Evolutionary conservation across 2,888 invertebrate genomes (phyloP), one percentile per base, ranked within the genome.

Genomic region (Mylabris sibirica): DNA sequence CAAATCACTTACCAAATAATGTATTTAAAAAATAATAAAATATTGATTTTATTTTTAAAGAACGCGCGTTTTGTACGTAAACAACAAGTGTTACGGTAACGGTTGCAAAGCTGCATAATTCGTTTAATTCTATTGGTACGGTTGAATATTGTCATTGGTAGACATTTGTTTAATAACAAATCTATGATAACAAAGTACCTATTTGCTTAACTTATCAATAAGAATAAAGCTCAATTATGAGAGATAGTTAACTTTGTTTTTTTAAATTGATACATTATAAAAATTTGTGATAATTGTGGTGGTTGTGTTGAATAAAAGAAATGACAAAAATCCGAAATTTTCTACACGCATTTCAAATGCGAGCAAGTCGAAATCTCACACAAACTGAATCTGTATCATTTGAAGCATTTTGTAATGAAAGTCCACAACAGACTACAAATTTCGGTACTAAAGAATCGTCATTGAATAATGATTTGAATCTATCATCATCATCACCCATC

Each of bases 401-500:
- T 77, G 89, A 89, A 79, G 88, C 89, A 65, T 89, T 89, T 79
- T 88, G 88, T 74, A 88, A 89, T 74, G 89, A 89, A 73, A 86
- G 86, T 60, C 76, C 81, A 22, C 83, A 86, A 0, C 85, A 85
- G 59, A 78, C 81, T 57, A 78, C 81, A 84, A 76, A 71, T 67
- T 79, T 78, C 22, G 70, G 85, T 20, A 87, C 87, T 78, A 88
- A 87, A 12, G 89, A 89, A 82, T 86, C 89, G 69, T 85, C 89
- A 6, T 78, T 89, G 67, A 88, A 69, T 35, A 72, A 71, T 38
- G 81, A 80, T 63, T 87, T 86, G 12, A 87, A 86, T 74, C 80
- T 30, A 30, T 30, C 83, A 8, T 80, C 83, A 8, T 80, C 83
- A 8, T 86, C 86, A 34, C 80, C 80, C n/a, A 72, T 74, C 44